A percentile compares a stretch with the other conserved stretches of the same genome.
Evolutionary conservation across 2,113 vertebrate genomes (phyloP).

Genomic region (Synodontis membranacea): DNA sequence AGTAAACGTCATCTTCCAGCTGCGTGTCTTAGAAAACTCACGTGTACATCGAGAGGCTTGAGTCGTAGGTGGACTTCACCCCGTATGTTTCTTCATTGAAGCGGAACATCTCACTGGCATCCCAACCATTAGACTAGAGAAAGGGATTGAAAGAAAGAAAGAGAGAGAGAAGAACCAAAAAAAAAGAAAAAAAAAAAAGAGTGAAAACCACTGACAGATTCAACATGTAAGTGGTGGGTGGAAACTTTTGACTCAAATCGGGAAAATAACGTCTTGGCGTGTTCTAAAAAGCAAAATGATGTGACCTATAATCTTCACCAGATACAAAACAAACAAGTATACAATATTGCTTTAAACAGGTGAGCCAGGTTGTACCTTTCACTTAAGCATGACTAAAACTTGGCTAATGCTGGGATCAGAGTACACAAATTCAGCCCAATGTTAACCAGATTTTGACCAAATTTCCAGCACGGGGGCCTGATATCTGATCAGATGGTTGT

Average conservation of each 20-base stretch:
- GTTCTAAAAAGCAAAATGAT: neutral
- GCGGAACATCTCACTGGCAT: conserved; percentile 92
- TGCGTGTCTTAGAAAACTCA: conserved; percentile 63
- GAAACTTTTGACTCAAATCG: neutral
- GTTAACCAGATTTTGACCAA: too few relatives aligned
- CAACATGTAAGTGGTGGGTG: neutral
- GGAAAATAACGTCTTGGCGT: too few relatives aligned
- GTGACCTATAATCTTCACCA: neutral
- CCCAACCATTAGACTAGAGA: conserved; percentile 87
- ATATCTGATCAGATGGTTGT: too few relatives aligned
- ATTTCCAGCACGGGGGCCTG: too few relatives aligned
- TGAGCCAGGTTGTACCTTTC: neutral
- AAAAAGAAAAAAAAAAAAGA: too few relatives aligned
- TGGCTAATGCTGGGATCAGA: too few relatives aligned
- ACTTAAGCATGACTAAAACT: neutral
- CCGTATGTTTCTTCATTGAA: conserved; percentile 91
- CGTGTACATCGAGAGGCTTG: conserved; percentile 91
- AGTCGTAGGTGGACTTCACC: conserved; percentile 88
- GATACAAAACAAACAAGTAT: neutral
- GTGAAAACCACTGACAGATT: neutral
- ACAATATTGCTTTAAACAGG: neutral
- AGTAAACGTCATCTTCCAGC: neutral
- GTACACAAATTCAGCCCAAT: too few relatives aligned
- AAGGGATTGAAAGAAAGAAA: conserved; percentile 2
- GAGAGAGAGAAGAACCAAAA: neutral